Evolutionary conservation across 2,888 invertebrate genomes (phyloP), one percentile per base, ranked within the genome.

Genomic region (Aphidius colemani): DNA sequence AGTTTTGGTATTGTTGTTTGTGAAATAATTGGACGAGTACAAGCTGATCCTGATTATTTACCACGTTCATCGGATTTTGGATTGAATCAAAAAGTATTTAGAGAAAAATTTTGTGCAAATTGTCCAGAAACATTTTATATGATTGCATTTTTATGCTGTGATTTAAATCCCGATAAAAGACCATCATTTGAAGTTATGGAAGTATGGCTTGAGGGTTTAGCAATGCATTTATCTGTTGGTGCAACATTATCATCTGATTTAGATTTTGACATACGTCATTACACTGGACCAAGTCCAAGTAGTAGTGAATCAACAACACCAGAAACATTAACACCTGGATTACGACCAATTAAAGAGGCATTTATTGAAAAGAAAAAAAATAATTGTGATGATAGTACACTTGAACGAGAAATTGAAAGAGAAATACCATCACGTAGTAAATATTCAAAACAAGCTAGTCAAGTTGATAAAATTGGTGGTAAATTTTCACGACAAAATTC

Each of bases 1-100:
- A 96, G 96, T 40, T 97, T 94, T 83, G 97, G 97, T 44, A 96
- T 97, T 70, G 92, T 97, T 66, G 84, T 96, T 5, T 97, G 97
- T 80, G 97, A 97, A 92, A 94, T 97, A 72, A 97, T 97, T 76
- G 96, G 96, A 0, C 88, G 96, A 51, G 95, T 97, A 6, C 92
- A 94, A 68, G 97, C 97, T 0, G 97, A 97, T 85, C 97, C 97
- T 0, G 97, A 97, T 83, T 93, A 90, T 80, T 84, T 97, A 70
- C 96, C 97, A 3, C 88, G 97, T 49, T 93, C 94, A 1, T 87
- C 90, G 48, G 96, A 97, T 84, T 97, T 97, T 82, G 96, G 96
- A 0, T 85, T 97, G 18, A 95, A 96, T 84, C 94, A 94, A 79
- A 86, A 88, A 66, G 87, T 90, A 6, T 97, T 96, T 80, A 86